Percentiles rank a stretch among this genome's conserved stretches.
Conservation (phyloP, 2,888 invertebrate genomes). For the Nomada fucata region DNA sequence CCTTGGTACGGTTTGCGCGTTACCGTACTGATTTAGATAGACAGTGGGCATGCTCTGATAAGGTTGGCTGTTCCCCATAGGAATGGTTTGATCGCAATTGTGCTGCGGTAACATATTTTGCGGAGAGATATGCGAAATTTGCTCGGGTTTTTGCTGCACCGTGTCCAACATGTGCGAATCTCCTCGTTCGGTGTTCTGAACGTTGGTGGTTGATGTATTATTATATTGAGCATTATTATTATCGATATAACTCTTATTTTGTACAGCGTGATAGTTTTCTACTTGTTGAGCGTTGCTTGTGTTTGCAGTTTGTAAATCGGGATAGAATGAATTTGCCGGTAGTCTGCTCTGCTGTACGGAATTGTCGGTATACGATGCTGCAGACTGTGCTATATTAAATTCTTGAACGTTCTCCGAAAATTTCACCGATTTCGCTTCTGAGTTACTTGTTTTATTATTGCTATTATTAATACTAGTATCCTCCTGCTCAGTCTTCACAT, state of each 20-base stretch:
- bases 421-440: conserved; percentile 43
- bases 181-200: conserved; percentile 30
- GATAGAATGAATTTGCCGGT: conserved; percentile 25
- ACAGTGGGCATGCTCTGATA: conserved; percentile 42
- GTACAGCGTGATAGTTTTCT: conserved; percentile 37
- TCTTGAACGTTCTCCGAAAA: conserved; percentile 48
- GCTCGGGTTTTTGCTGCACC: conserved; percentile 40
- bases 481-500: conserved; percentile 54
- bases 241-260: conserved; percentile 42
- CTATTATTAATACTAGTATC: conserved; percentile 50
- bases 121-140: conserved; percentile 25
- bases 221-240: conserved; percentile 35
- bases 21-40: conserved; percentile 53
- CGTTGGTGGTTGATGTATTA: not conserved
- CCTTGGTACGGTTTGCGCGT: conserved; percentile 28
- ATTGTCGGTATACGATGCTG: conserved; percentile 21
- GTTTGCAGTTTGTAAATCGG: conserved; percentile 23
- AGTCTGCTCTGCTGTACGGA: not conserved
- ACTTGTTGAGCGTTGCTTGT: conserved; percentile 23
- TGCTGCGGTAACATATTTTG: conserved; percentile 12
- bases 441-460: conserved; percentile 45
- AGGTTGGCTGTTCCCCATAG: conserved; percentile 19
- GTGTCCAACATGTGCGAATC: conserved; percentile 31
- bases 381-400: conserved; percentile 12
- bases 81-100: conserved; percentile 14